A percentile compares a stretch with the other conserved stretches of the same genome.
phyloP scores from a whole-genome alignment of 1,140 invertebrate genomes.

The Psix sp. region DNA sequence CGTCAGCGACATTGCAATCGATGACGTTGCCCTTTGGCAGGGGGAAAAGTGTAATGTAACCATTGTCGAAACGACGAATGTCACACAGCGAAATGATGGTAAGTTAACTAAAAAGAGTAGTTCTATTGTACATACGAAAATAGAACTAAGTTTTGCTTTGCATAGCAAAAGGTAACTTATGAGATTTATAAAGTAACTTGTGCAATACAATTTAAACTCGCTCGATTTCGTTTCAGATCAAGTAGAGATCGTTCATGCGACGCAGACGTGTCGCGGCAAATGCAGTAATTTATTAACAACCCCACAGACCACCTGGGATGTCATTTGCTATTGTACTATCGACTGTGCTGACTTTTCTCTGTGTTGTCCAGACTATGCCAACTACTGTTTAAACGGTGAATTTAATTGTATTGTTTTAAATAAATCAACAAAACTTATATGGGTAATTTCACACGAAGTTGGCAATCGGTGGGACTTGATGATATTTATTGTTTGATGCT shows the following conservation, averaged over 20 bases:
- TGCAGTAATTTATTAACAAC: conserved; percentile 58
- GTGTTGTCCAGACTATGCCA: conserved; percentile 75
- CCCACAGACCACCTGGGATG: conserved; percentile 46
- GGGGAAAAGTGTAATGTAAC: conserved; percentile 72
- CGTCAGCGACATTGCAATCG: conserved; percentile 86
- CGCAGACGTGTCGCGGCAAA: conserved; percentile 69
- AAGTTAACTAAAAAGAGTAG: conserved; percentile 9
- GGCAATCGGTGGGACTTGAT: too few species aligned
- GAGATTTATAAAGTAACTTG: not conserved
- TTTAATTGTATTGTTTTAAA: conserved; percentile 2
- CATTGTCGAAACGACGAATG: conserved; percentile 28
- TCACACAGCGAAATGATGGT: conserved; percentile 61
- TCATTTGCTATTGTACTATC: conserved; percentile 72
- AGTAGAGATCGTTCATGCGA: conserved; percentile 69
- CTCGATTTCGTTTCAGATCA: conserved; percentile 65
- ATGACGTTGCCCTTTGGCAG: conserved; percentile 82
- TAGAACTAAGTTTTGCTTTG: not conserved
- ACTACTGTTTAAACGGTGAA: conserved; percentile 72
- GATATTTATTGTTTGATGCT: too few species aligned
- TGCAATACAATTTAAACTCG: not conserved
- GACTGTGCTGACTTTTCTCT: conserved; percentile 72
- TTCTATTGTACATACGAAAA: conserved; percentile 62
- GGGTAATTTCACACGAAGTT: not conserved
- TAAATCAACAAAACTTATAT: not conserved
- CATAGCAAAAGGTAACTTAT: not conserved